Evolutionary conservation across 2,888 invertebrate genomes (phyloP).

Genomic region (Copidosoma aretas): DNA sequence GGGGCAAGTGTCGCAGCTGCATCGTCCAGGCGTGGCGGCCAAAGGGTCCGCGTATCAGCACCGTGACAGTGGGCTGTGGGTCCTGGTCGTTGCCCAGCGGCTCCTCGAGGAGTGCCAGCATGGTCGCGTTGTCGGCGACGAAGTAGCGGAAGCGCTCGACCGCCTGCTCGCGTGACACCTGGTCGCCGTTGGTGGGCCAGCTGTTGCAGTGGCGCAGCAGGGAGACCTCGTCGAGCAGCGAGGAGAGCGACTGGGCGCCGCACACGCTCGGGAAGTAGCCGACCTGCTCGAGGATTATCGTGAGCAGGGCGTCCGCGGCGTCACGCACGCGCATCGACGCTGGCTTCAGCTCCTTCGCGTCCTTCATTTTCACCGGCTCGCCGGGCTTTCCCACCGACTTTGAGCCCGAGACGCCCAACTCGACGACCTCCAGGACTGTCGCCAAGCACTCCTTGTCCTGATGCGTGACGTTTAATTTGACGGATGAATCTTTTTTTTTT

Average conservation of each 20-base stretch:
- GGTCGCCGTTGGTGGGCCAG: conserved; percentile 63
- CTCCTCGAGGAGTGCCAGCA: conserved; percentile 89
- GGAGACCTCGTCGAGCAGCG: conserved; percentile 86
- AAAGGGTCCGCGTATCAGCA: conserved; percentile 90
- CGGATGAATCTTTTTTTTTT: background rate
- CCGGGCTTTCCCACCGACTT: conserved; percentile 88
- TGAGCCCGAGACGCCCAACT: conserved; percentile 95
- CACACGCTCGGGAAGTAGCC: conserved; percentile 85
- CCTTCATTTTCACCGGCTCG: conserved; percentile 90
- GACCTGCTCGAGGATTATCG: conserved; percentile 88
- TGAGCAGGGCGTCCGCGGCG: conserved; percentile 93
- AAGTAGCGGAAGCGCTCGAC: conserved; percentile 83
- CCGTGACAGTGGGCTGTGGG: conserved; percentile 89
- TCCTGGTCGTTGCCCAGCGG: conserved; percentile 92
- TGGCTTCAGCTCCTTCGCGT: conserved; percentile 94
- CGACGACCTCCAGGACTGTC: conserved; percentile 94
- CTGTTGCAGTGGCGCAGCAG: conserved; percentile 78
- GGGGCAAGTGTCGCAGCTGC: conserved; percentile 85
- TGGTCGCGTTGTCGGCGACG: conserved; percentile 87
- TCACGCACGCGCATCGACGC: conserved; percentile 97
- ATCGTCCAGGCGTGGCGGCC: conserved; percentile 95
- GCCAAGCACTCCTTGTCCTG: conserved; percentile 91
- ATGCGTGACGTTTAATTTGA: background rate
- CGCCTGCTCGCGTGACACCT: conserved; percentile 67
- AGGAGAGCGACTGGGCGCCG: conserved; percentile 84